A percentile compares a stretch with the other conserved stretches of the same genome.
Conservation (phyloP, 2,797 vertebrate genomes). For the Phataginus tetradactyla region DNA sequence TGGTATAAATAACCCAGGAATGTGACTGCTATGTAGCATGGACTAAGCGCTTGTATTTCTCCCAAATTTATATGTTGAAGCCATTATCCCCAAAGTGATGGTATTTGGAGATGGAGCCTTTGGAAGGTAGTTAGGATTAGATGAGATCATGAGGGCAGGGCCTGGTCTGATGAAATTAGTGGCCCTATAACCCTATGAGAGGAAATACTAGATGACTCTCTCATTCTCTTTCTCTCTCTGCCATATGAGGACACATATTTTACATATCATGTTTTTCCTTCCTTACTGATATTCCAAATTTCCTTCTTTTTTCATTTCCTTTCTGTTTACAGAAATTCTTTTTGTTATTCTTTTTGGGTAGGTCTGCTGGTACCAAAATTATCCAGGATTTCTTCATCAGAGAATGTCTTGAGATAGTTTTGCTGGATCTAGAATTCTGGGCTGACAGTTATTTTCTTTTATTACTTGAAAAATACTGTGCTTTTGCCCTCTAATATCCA, state of each 20-base stretch:
- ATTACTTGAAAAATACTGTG: neutral
- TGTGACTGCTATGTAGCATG: neutral
- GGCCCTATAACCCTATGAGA: too few relatives aligned
- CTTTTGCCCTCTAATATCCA: neutral
- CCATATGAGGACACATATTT: neutral
- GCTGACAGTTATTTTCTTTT: neutral
- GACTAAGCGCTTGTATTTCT: neutral
- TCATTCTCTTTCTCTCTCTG: neutral
- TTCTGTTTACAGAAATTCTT: neutral
- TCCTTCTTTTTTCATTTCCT: neutral
- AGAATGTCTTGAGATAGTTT: neutral
- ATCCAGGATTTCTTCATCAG: neutral
- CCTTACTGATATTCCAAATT: neutral
- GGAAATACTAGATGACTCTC: neutral
- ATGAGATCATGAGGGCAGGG: neutral
- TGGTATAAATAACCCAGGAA: neutral
- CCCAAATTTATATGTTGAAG: neutral
- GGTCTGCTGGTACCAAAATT: neutral
- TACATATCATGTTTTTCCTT: neutral
- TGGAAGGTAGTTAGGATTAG: neutral
- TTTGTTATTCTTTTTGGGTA: neutral
- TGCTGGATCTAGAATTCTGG: neutral
- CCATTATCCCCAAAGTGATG: neutral
- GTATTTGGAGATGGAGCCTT: neutral
- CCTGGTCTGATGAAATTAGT: too few relatives aligned